Percentiles rank a stretch among this genome's conserved stretches.
phyloP scores from a whole-genome alignment of 2,797 vertebrate species.

The Todus mexicanus region DNA sequence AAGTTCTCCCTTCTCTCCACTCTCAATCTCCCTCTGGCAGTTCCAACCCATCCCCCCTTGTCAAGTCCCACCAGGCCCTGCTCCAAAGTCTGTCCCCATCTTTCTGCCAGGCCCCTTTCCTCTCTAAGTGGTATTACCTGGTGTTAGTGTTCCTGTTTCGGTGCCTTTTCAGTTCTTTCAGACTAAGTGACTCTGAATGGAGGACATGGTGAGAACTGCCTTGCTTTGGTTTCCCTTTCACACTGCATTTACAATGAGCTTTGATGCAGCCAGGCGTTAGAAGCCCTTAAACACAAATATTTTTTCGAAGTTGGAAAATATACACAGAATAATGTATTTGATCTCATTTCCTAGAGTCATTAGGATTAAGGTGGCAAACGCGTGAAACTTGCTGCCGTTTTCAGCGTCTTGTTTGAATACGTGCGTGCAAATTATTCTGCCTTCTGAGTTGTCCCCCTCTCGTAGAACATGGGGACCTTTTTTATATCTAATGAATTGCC shows the following conservation, averaged over 20 bases:
- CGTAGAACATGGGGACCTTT: not conserved
- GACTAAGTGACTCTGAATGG: not conserved
- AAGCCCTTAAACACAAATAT: not conserved
- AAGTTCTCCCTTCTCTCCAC: not conserved
- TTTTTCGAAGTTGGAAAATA: not conserved
- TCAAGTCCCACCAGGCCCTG: not conserved
- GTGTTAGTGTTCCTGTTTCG: not conserved
- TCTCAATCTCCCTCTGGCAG: not conserved
- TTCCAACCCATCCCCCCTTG: not conserved
- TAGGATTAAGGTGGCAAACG: too few relatives aligned
- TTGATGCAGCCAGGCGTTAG: not conserved
- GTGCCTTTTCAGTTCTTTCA: not conserved
- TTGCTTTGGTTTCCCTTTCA: not conserved
- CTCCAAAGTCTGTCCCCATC: not conserved
- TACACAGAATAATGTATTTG: not conserved
- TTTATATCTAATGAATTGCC: not conserved
- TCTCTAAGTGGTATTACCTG: fast-evolving
- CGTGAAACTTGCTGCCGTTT: not conserved
- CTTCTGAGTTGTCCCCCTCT: not conserved
- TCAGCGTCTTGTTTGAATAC: not conserved
- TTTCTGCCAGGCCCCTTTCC: not conserved
- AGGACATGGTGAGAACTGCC: not conserved
- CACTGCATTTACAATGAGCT: not conserved
- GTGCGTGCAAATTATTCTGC: not conserved
- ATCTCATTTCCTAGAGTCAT: not conserved